These are phyloP conservation scores for Albula glossodonta DNA, from an alignment of 2,113 vertebrate genomes.

Conservation along the genomic window DNA sequence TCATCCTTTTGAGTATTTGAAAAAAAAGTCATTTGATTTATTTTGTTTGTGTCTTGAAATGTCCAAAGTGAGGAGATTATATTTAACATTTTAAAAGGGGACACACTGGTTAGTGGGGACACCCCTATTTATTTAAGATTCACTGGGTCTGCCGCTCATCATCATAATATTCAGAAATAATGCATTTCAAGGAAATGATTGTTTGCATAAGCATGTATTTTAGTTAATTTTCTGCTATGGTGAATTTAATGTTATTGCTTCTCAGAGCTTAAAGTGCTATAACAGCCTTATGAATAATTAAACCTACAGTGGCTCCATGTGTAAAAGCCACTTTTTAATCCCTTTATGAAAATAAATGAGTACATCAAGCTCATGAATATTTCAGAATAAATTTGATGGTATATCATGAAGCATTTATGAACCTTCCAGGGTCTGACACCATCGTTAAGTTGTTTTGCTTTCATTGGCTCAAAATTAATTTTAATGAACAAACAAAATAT, in stretches of 20 bases:
- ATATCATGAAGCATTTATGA: constrained; percentile 28
- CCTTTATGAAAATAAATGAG: constrained; percentile 30
- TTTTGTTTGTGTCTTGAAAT: neutral
- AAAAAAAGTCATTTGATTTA: too few species aligned
- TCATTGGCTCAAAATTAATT: constrained; percentile 4
- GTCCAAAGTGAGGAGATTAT: neutral
- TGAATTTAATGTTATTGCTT: constrained; percentile 25
- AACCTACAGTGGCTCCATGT: constrained; percentile 12
- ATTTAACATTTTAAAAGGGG: neutral
- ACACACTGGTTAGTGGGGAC: neutral
- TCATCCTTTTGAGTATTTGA: neutral
- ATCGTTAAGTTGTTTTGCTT: neutral
- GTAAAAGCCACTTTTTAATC: constrained; percentile 25
- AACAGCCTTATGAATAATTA: constrained; percentile 21
- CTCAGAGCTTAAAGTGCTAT: constrained; percentile 23
- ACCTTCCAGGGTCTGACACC: neutral
- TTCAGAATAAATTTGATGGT: constrained; percentile 19
- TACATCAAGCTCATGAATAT: constrained; percentile 31
- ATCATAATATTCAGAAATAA: neutral
- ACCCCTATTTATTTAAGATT: neutral
- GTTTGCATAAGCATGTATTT: constrained; percentile 2
- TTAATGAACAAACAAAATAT: constrained; percentile 14
- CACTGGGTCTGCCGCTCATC: too few species aligned
- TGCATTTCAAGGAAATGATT: neutral
- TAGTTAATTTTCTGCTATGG: constrained; percentile 28